Conservation (phyloP, 2,797 vertebrate genomes). For the Brachymystax lenok region DNA sequence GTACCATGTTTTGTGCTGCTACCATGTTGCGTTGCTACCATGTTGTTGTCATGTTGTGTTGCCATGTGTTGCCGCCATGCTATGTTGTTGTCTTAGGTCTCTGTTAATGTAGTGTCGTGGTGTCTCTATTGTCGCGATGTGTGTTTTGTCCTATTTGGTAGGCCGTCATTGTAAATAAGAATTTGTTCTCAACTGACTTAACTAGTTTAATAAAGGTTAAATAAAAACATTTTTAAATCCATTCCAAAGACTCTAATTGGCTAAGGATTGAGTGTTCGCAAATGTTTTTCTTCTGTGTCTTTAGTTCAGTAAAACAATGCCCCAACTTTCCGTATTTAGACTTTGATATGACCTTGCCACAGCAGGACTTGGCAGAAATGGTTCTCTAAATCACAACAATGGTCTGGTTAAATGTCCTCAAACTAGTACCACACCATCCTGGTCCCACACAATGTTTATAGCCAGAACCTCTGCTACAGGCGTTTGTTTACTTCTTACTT, state of each 20-base stretch:
- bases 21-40: no score
- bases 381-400: background rate
- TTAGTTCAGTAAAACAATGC: background rate
- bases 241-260: background rate
- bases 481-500: background rate
- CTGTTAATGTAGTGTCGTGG: no score
- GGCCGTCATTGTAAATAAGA: no score
- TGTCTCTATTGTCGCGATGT: no score
- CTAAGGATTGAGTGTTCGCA: background rate
- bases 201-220: background rate
- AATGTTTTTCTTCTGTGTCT: background rate
- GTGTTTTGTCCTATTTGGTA: no score
- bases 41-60: no score
- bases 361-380: background rate
- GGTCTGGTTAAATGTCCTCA: background rate
- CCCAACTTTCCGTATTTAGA: background rate
- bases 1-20: no score
- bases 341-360: background rate
- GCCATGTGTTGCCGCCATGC: no score
- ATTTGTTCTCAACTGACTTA: no score
- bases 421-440: background rate
- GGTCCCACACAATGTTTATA: background rate
- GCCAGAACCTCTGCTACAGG: background rate
- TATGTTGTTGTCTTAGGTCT: no score
- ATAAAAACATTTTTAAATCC: background rate